These are phyloP conservation scores for Tigriopus japonicus DNA, from an alignment of 1,140 invertebrate genomes.

Conservation along the genomic window DNA sequence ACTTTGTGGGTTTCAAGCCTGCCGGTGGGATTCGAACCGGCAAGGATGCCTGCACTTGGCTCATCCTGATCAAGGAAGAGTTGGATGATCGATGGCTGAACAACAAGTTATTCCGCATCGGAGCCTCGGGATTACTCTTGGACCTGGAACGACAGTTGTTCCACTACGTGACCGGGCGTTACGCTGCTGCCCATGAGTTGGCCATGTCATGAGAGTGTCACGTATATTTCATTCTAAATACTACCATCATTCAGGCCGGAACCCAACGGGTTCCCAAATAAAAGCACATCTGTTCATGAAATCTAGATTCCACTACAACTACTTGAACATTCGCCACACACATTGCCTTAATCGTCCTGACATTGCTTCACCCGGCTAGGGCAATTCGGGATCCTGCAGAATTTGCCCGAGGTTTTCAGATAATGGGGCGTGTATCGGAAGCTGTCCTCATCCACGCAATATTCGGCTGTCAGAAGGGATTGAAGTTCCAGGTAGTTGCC, in stretches of 20 bases:
- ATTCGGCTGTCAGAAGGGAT: not conserved
- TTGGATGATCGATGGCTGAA: slow-evolving; percentile 71
- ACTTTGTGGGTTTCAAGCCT: slow-evolving; percentile 86
- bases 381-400: not conserved
- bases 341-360: not conserved
- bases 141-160: slow-evolving; percentile 50
- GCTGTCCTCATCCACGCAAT: not conserved
- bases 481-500: slow-evolving; percentile 1
- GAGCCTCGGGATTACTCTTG: slow-evolving; percentile 69
- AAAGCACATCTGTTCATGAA: not conserved
- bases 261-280: too few relatives aligned
- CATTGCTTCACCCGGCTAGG: not conserved
- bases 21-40: slow-evolving; percentile 84
- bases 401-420: not conserved
- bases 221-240: too few relatives aligned
- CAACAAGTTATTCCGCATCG: slow-evolving; percentile 61
- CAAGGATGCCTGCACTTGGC: slow-evolving; percentile 66
- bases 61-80: slow-evolving; percentile 60
- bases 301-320: not conserved
- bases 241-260: too few relatives aligned
- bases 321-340: not conserved
- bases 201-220: slow-evolving; percentile 18
- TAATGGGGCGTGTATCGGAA: not conserved
- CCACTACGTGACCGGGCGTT: slow-evolving; percentile 20
- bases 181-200: slow-evolving; percentile 20